Conservation (phyloP, 2,113 vertebrate genomes). For the Oncorhynchus tshawytscha region DNA sequence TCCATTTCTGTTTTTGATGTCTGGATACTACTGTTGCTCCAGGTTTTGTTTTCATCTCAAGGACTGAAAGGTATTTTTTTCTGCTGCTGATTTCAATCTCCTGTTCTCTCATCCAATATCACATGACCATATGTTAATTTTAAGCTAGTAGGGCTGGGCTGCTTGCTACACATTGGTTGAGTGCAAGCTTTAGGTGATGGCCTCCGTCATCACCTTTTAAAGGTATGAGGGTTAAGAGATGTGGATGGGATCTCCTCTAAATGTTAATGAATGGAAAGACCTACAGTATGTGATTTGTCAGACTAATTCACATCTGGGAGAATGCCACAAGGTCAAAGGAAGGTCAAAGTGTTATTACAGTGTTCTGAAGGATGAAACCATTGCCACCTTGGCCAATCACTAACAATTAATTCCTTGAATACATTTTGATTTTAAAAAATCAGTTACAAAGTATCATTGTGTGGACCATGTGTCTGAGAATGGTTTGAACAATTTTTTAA, state of each 20-base stretch:
- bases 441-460: no score
- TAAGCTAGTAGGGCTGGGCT: no score
- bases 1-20: not conserved
- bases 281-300: not conserved
- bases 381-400: no score
- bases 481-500: no score
- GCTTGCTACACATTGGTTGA: not conserved
- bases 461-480: no score
- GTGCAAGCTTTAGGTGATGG: not conserved
- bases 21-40: not conserved
- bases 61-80: no score
- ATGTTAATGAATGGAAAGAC: not conserved
- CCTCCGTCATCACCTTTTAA: not conserved
- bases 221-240: not conserved
- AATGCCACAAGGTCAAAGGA: not conserved
- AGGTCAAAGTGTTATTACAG: not conserved
- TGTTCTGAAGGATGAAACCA: not conserved
- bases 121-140: no score
- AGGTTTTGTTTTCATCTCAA: not conserved
- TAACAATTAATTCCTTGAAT: no score
- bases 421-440: no score
- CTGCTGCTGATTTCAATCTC: no score
- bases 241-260: not conserved
- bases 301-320: not conserved
- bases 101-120: no score